Percentiles rank a stretch among this genome's conserved stretches.
These are phyloP conservation scores for Rhinoraja longicauda DNA, from an alignment of 2,797 vertebrate species.

Conservation along the genomic window DNA sequence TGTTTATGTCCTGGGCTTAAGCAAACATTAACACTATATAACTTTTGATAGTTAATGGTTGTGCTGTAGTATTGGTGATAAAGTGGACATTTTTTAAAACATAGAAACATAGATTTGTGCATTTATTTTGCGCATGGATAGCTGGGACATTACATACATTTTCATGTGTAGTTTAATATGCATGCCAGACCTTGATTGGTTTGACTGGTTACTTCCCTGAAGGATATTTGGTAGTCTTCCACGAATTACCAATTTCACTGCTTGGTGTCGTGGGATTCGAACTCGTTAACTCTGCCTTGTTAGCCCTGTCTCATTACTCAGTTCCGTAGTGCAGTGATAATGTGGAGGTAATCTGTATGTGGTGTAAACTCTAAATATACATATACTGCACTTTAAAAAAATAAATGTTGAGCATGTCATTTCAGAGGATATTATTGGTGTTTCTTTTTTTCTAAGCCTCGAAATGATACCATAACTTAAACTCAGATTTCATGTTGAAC, in stretches of 20 bases:
- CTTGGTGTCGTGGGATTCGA: not conserved
- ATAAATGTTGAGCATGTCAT: not conserved
- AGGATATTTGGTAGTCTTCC: not conserved
- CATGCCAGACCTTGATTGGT: not conserved
- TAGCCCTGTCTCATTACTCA: not conserved
- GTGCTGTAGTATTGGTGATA: not conserved
- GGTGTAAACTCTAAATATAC: not conserved
- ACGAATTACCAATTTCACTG: not conserved
- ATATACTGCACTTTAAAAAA: not conserved
- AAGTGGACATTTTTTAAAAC: not conserved
- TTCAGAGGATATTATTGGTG: not conserved
- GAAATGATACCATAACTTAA: not conserved
- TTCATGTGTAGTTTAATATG: not conserved
- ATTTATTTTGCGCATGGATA: not conserved
- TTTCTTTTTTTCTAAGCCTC: not conserved
- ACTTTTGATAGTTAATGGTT: not conserved
- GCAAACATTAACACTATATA: not conserved
- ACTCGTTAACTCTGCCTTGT: not conserved
- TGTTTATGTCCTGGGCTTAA: not conserved
- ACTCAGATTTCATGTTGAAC: no score
- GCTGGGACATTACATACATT: not conserved
- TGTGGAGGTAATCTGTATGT: not conserved
- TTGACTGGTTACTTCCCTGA: not conserved
- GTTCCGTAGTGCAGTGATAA: no score
- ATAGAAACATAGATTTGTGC: no score